A percentile compares a stretch with the other conserved stretches of the same genome.
Evolutionary conservation across 2,888 invertebrate species (phyloP).

Genomic region (Druceiella hillmani): DNA sequence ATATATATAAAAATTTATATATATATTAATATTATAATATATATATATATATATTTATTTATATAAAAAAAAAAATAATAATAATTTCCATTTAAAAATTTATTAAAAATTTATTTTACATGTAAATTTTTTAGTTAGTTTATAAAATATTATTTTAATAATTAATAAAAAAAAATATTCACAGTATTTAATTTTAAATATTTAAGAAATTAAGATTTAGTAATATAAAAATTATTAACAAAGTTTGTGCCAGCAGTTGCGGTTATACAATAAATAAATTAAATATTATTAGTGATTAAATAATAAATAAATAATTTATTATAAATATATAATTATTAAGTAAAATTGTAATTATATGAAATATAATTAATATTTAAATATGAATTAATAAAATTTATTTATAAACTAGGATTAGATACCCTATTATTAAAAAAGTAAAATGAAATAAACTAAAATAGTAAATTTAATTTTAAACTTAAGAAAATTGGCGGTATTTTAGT

Average conservation of each 20-base stretch:
- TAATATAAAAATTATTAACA: slow-evolving; percentile 53
- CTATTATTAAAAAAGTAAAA: slow-evolving; percentile 53
- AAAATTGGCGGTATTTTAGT: slow-evolving; percentile 66
- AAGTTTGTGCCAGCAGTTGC: slow-evolving; percentile 68
- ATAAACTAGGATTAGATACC: slow-evolving; percentile 66
- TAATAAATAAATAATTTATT: slow-evolving; percentile 33
- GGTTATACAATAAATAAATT: slow-evolving; percentile 59
- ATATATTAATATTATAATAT: no score
- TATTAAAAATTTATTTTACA: slow-evolving; percentile 53
- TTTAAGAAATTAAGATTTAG: slow-evolving; percentile 58
- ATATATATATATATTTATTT: no score
- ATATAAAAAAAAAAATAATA: no score
- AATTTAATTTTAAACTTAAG: slow-evolving; percentile 60
- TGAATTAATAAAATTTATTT: slow-evolving; percentile 40
- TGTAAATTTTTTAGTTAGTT: slow-evolving; percentile 45
- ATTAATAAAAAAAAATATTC: slow-evolving; percentile 17
- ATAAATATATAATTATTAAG: slow-evolving; percentile 46
- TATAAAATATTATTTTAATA: no score
- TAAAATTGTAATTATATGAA: slow-evolving; percentile 53
- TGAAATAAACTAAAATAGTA: slow-evolving; percentile 52
- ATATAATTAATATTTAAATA: slow-evolving; percentile 31
- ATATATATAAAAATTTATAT: no score
- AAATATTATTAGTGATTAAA: slow-evolving; percentile 48
- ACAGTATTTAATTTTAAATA: slow-evolving; percentile 51
- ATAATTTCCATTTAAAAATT: no score